A percentile compares a stretch with the other conserved stretches of the same genome.
Evolutionary conservation across 1,140 invertebrate species (phyloP).

Genomic region (Bathynomus jamesi): DNA sequence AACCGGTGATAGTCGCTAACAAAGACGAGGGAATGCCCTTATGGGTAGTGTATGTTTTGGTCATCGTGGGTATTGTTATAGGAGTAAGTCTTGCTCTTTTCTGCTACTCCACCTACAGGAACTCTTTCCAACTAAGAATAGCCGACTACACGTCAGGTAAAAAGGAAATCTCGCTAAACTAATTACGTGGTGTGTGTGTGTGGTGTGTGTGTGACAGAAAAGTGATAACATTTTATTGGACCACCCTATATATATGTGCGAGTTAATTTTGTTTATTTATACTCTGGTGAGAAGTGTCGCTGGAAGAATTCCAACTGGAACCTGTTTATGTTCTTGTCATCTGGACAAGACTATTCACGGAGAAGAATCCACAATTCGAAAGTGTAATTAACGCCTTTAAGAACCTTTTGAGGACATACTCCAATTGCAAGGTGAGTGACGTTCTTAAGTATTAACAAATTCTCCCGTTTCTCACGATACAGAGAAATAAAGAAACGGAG

Average conservation of each 20-base stretch:
- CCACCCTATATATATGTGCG: too few relatives aligned
- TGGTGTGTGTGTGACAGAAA: too few relatives aligned
- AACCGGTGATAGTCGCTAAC: too few relatives aligned
- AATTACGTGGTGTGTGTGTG: too few relatives aligned
- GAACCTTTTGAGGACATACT: neutral
- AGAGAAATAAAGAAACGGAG: too few relatives aligned
- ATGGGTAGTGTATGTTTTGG: neutral
- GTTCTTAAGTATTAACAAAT: too few relatives aligned
- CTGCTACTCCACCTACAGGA: neutral
- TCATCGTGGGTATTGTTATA: neutral
- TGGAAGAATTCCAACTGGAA: neutral
- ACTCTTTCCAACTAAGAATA: neutral
- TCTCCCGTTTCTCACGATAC: too few relatives aligned
- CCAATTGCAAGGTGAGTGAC: neutral
- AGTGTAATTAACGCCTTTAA: neutral
- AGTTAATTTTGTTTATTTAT: too few relatives aligned
- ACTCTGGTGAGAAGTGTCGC: neutral
- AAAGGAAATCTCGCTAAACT: too few relatives aligned
- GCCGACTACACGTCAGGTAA: too few relatives aligned
- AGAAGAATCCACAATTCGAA: neutral
- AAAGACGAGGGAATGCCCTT: too few relatives aligned
- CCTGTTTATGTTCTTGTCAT: neutral
- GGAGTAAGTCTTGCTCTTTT: neutral
- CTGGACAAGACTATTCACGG: neutral
- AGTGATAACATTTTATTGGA: too few relatives aligned